These are phyloP conservation scores for Eubasilissa regina DNA, from an alignment of 1,140 invertebrate species.

Conservation along the genomic window DNA sequence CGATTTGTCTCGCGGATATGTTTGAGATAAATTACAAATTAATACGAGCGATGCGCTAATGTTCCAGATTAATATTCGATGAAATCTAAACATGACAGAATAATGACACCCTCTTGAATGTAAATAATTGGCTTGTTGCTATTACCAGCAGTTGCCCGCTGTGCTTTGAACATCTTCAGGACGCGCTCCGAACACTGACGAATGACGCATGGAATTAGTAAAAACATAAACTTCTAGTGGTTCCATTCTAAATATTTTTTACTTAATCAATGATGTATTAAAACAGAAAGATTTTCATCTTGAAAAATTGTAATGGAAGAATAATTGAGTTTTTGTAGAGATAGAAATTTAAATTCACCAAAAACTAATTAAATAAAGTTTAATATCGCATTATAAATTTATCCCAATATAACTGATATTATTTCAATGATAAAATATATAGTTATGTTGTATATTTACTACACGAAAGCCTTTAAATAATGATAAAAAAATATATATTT, in stretches of 20 bases:
- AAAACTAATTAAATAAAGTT: background rate
- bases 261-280: slow-evolving; percentile 1
- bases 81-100: background rate
- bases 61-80: too few species aligned
- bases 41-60: too few species aligned
- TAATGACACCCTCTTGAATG: slow-evolving; percentile 22
- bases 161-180: slow-evolving; percentile 4
- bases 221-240: background rate
- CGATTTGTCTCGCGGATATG: too few species aligned
- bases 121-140: slow-evolving; percentile 24
- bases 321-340: background rate
- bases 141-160: background rate
- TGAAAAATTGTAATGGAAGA: background rate
- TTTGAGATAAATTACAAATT: too few species aligned
- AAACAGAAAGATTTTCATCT: slow-evolving; percentile 8
- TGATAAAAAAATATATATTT: too few species aligned
- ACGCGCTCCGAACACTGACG: background rate
- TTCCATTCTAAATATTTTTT: background rate
- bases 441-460: too few species aligned
- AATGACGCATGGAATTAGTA: background rate
- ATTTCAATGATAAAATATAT: too few species aligned
- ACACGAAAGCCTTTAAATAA: too few species aligned
- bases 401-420: too few species aligned
- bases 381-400: background rate
- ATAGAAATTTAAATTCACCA: background rate